Conservation (phyloP, 1,140 invertebrate species). For the Aphis gossypii region DNA sequence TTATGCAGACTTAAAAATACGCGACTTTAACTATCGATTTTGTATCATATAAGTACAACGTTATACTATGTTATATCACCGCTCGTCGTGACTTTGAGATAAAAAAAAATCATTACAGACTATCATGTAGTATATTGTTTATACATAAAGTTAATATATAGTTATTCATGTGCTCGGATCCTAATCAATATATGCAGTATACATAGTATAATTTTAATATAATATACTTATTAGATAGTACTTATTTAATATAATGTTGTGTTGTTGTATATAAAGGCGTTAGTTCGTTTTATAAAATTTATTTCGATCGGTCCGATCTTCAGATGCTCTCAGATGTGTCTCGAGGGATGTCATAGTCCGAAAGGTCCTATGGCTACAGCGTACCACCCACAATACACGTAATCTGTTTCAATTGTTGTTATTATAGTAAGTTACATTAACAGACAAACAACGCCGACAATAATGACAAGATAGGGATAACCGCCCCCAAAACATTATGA, state of each 20-base stretch:
- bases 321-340: not conserved
- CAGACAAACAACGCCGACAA: conserved; percentile 50
- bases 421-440: conserved; percentile 50
- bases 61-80: not conserved
- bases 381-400: conserved; percentile 54
- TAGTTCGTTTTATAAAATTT: not conserved
- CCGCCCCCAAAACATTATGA: conserved; percentile 36
- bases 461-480: conserved; percentile 54
- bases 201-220: not conserved
- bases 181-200: not conserved
- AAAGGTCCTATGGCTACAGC: not conserved
- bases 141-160: not conserved
- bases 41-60: not conserved
- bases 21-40: not conserved
- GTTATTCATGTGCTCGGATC: not conserved
- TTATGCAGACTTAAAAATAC: not conserved
- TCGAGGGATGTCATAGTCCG: conserved; percentile 47
- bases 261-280: not conserved
- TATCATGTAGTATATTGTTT: not conserved
- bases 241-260: not conserved
- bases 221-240: not conserved
- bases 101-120: not conserved
- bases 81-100: not conserved
- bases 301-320: not conserved
- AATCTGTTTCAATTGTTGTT: conserved; percentile 53